These are phyloP conservation scores for Falco berigora DNA, from an alignment of 2,797 vertebrate species.

Conservation along the genomic window DNA sequence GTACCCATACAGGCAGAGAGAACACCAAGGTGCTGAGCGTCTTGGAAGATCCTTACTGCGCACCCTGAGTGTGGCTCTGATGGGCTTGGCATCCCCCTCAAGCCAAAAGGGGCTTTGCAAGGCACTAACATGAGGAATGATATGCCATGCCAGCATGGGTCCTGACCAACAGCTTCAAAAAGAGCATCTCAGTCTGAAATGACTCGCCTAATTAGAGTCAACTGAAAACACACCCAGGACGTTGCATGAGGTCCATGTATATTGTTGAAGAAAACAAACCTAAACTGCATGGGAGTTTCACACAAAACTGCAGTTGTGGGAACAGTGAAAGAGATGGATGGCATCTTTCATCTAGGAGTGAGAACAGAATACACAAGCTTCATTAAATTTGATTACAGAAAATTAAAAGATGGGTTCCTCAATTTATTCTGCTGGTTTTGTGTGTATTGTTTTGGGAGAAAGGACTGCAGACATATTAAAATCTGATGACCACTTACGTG, in stretches of 20 bases:
- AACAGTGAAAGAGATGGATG: neutral
- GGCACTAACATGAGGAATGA: neutral
- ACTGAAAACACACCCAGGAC: neutral
- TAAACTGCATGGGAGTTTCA: neutral
- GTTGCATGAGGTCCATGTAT: neutral
- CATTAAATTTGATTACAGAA: neutral
- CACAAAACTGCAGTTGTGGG: neutral
- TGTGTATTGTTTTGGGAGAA: neutral
- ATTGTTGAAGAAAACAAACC: neutral
- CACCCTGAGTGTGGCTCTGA: too few relatives aligned
- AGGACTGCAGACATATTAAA: neutral
- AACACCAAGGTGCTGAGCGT: too few relatives aligned
- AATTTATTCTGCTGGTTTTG: neutral
- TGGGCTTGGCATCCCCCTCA: accelerated
- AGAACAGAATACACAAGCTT: neutral
- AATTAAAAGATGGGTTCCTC: neutral
- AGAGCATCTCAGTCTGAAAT: neutral
- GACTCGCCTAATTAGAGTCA: neutral
- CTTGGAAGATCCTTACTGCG: neutral
- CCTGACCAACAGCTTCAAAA: neutral
- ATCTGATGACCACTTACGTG: neutral
- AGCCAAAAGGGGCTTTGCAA: neutral
- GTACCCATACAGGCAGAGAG: too few relatives aligned
- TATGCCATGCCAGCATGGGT: neutral
- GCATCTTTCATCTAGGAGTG: neutral